Conservation (phyloP, 2,113 vertebrate species). For the Megalops atlanticus region DNA sequence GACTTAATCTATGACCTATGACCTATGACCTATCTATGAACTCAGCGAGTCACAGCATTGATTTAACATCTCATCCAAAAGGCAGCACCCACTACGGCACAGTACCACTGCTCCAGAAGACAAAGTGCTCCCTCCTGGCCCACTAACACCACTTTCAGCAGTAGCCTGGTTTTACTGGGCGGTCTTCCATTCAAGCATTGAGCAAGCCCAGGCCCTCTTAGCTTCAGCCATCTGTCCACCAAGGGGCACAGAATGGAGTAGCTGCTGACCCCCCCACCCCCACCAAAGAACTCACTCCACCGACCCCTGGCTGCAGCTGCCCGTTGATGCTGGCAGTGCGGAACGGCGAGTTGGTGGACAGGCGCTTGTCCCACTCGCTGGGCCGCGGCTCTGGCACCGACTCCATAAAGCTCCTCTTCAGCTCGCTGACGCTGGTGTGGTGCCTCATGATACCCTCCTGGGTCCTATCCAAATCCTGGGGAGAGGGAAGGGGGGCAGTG, state of each 20-base stretch:
- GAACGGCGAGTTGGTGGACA: constrained; percentile 92
- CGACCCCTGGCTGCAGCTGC: constrained; percentile 79
- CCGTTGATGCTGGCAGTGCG: constrained; percentile 87
- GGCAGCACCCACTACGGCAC: neutral
- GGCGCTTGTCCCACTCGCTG: constrained; percentile 96
- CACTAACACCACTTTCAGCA: neutral
- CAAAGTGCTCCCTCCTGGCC: too few relatives aligned
- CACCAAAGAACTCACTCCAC: constrained; percentile 78
- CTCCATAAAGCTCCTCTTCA: constrained; percentile 98
- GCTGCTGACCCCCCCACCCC: neutral
- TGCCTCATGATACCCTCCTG: constrained; percentile 95
- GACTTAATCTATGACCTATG: too few relatives aligned
- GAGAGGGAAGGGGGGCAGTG: constrained; percentile 1
- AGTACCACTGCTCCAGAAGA: too few relatives aligned
- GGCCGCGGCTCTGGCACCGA: constrained; percentile 86
- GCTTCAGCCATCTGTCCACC: neutral
- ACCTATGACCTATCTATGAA: too few relatives aligned
- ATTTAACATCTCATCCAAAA: neutral
- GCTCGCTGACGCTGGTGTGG: constrained; percentile 93
- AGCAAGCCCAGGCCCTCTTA: neutral
- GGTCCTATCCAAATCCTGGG: constrained; percentile 91
- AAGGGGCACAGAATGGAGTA: neutral
- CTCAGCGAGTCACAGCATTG: neutral
- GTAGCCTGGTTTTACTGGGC: neutral
- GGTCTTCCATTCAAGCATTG: neutral